Conservation (phyloP, 1,140 invertebrate species). For the Panulirus ornatus region DNA sequence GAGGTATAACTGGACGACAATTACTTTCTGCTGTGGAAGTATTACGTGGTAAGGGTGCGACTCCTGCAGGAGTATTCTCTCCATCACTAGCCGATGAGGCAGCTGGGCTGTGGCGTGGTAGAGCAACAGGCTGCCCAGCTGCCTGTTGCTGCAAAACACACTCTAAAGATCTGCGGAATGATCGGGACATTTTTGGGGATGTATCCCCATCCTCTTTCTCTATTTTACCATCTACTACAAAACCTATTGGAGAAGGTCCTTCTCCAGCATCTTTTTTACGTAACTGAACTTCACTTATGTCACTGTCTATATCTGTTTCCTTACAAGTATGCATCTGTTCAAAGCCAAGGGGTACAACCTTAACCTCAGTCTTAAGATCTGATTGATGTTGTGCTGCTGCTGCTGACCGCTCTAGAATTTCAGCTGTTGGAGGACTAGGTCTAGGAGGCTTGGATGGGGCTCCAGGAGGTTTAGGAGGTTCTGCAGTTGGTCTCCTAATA, state of each 20-base stretch:
- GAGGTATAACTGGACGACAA: not conserved
- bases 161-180: slow-evolving; percentile 44
- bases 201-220: slow-evolving; percentile 2
- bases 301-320: slow-evolving; percentile 38
- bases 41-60: not conserved
- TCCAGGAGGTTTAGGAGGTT: slow-evolving; percentile 55
- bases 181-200: slow-evolving; percentile 21
- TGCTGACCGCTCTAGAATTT: slow-evolving; percentile 7
- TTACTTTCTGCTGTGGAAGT: not conserved
- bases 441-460: slow-evolving; percentile 39
- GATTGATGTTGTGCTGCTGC: slow-evolving; percentile 1
- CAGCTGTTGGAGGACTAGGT: slow-evolving; percentile 42
- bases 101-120: slow-evolving; percentile 46
- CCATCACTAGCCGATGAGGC: not conserved
- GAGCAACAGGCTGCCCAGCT: slow-evolving; percentile 46
- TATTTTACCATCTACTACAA: slow-evolving; percentile 13
- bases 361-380: not conserved
- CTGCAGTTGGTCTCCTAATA: slow-evolving; percentile 58
- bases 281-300: slow-evolving; percentile 36
- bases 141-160: slow-evolving; percentile 61
- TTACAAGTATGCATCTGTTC: slow-evolving; percentile 17
- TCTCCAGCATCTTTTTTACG: not conserved
- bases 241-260: slow-evolving; percentile 41
- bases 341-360: slow-evolving; percentile 24
- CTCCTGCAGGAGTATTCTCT: not conserved